Evolutionary conservation across 2,888 invertebrate genomes (phyloP).

Genomic region (Polylopha cassiicola): DNA sequence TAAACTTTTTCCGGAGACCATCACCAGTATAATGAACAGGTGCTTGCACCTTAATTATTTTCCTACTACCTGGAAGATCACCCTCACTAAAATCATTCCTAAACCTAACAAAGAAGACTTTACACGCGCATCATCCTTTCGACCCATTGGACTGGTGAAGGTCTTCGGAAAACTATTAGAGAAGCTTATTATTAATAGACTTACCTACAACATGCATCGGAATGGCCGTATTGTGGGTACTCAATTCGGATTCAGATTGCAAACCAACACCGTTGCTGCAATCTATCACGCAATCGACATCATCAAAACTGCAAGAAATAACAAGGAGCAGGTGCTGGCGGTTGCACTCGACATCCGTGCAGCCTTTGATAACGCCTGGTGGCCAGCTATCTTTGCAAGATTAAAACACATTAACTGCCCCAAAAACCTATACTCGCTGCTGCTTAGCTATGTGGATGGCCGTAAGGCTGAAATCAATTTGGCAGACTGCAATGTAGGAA

Average conservation of each 20-base stretch:
- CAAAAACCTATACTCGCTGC: too few relatives aligned
- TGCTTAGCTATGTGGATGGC: too few relatives aligned
- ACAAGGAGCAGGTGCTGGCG: background rate
- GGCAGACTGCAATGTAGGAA: too few relatives aligned
- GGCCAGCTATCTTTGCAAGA: too few relatives aligned
- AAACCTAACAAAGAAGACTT: constrained; percentile 16
- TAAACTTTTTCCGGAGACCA: background rate
- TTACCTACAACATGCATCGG: background rate
- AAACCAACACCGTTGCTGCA: background rate
- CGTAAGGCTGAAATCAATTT: too few relatives aligned
- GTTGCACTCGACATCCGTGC: too few relatives aligned
- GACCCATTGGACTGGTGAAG: background rate
- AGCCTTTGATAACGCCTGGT: too few relatives aligned
- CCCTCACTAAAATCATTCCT: constrained; percentile 3
- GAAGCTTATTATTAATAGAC: background rate
- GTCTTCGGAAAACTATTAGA: background rate
- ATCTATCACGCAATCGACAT: background rate
- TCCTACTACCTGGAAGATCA: constrained; percentile 17
- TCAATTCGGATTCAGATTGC: background rate
- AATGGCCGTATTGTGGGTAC: background rate
- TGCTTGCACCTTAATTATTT: constrained; percentile 14
- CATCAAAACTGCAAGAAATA: background rate
- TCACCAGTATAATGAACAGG: constrained; percentile 7
- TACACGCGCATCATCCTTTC: background rate
- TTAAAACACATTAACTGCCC: too few relatives aligned